phyloP scores from a whole-genome alignment of 2,113 vertebrate genomes.

The Chlamydotis undulata region DNA sequence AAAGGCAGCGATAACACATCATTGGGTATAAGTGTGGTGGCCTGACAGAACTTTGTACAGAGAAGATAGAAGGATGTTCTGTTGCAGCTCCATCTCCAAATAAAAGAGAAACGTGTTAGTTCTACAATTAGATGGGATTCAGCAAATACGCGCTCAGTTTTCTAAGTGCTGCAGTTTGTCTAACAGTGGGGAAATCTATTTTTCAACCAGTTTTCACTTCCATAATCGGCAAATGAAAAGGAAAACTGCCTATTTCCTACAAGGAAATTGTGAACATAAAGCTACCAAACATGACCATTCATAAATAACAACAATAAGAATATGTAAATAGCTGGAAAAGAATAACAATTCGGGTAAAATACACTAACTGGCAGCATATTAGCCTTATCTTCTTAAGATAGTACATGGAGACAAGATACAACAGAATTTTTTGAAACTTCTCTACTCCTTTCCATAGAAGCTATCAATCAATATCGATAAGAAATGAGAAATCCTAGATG shows the following conservation, averaged over 20 bases:
- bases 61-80: neutral
- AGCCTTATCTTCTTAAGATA: neutral
- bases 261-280: neutral
- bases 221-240: neutral
- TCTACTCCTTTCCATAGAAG: neutral
- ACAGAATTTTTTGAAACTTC: neutral
- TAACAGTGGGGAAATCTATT: neutral
- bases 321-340: neutral
- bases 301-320: neutral
- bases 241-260: neutral
- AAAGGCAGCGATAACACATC: neutral
- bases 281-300: neutral
- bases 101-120: neutral
- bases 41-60: neutral
- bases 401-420: neutral
- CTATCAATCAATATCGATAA: neutral
- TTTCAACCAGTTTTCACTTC: neutral
- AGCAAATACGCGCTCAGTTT: accelerated
- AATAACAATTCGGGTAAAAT: neutral
- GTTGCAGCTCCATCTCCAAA: neutral
- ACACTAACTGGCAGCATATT: neutral
- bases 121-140: neutral
- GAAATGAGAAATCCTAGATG: neutral
- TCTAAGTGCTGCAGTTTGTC: neutral
- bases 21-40: too few relatives aligned